Conservation (phyloP, 2,113 vertebrate species). For the Noctilio leporinus region DNA sequence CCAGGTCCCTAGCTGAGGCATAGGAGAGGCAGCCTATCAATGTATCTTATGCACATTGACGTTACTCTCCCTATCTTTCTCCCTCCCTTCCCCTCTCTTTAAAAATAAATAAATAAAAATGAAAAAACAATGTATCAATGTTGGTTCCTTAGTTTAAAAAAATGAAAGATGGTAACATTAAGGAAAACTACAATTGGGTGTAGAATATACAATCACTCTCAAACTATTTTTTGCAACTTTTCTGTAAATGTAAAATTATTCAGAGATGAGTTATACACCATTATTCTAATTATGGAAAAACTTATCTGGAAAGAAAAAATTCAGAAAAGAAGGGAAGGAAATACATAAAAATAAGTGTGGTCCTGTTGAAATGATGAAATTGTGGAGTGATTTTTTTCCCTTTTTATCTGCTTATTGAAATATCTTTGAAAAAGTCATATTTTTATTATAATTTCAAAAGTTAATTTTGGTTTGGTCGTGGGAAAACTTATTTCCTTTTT, state of each 20-base stretch:
- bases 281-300: neutral
- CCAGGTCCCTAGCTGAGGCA: no score
- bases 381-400: neutral
- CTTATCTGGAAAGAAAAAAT: neutral
- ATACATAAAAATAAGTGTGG: neutral
- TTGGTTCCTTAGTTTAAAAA: neutral
- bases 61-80: no score
- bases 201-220: neutral
- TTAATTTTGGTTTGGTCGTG: neutral
- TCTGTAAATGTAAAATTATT: neutral
- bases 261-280: neutral
- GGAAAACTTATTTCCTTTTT: neutral
- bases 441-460: neutral
- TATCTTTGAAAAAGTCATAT: neutral
- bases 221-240: neutral
- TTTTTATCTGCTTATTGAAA: neutral
- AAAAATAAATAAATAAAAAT: no score
- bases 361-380: neutral
- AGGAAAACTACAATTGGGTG: neutral
- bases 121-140: neutral
- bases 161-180: neutral
- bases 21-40: no score
- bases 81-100: no score
- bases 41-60: no score
- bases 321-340: neutral